Evolutionary conservation across 1,140 invertebrate species (phyloP).

Genomic region (Thalassaphorura encarpata): DNA sequence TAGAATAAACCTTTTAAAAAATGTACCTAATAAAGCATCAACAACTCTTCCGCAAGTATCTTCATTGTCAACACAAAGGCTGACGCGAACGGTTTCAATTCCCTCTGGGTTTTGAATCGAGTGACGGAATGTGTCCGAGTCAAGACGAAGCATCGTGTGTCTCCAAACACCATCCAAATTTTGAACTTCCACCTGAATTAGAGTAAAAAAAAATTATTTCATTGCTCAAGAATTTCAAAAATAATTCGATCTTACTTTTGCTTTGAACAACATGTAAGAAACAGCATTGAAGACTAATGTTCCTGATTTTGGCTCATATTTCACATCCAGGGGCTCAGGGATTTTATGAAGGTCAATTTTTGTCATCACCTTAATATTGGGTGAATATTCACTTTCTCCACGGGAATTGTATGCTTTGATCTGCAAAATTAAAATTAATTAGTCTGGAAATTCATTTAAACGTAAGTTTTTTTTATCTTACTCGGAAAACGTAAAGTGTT

Average conservation of each 20-base stretch:
- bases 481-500: slow-evolving; percentile 68
- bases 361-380: slow-evolving; percentile 63
- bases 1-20: neutral
- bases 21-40: slow-evolving; percentile 29
- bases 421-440: slow-evolving; percentile 39
- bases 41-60: slow-evolving; percentile 27
- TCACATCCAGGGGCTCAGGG: slow-evolving; percentile 64
- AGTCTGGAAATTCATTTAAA: neutral
- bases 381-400: slow-evolving; percentile 71
- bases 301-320: slow-evolving; percentile 63
- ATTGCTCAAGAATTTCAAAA: too few species aligned
- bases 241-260: too few species aligned
- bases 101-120: slow-evolving; percentile 19
- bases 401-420: slow-evolving; percentile 76
- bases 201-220: too few species aligned
- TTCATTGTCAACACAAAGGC: slow-evolving; percentile 30
- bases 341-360: slow-evolving; percentile 63
- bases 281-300: slow-evolving; percentile 64
- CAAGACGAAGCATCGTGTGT: slow-evolving; percentile 24
- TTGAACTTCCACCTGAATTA: slow-evolving; percentile 31
- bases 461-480: slow-evolving; percentile 35
- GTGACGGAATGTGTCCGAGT: slow-evolving; percentile 25
- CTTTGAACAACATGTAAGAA: slow-evolving; percentile 51
- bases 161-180: slow-evolving; percentile 28
- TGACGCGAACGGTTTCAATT: slow-evolving; percentile 30